Conservation (phyloP, 2,888 invertebrate species). For the Galerucella calmariensis region DNA sequence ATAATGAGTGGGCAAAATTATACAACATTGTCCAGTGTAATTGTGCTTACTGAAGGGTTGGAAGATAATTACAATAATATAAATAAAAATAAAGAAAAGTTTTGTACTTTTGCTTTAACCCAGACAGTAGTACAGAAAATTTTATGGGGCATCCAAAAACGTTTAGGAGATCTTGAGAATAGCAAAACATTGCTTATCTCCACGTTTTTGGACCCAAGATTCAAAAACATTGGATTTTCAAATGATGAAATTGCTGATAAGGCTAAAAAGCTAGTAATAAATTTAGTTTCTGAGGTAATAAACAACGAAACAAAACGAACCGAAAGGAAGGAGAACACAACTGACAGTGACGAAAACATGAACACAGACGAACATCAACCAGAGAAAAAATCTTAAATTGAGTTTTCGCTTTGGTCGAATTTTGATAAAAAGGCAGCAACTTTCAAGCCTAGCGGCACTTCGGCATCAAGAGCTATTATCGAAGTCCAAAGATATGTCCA, state of each 20-base stretch:
- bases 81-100: slow-evolving; percentile 12
- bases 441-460: slow-evolving; percentile 14
- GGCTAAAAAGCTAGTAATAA: slow-evolving; percentile 25
- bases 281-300: slow-evolving; percentile 14
- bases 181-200: slow-evolving; percentile 19
- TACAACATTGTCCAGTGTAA: slow-evolving; percentile 44
- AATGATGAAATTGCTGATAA: slow-evolving; percentile 18
- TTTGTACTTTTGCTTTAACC: slow-evolving; percentile 12
- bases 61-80: slow-evolving; percentile 22
- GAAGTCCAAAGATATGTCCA: slow-evolving; percentile 34
- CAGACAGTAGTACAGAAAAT: slow-evolving; percentile 17
- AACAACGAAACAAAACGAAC: slow-evolving; percentile 16
- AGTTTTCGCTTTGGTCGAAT: slow-evolving; percentile 22
- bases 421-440: slow-evolving; percentile 23
- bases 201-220: slow-evolving; percentile 30
- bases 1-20: slow-evolving; percentile 44
- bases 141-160: slow-evolving; percentile 16
- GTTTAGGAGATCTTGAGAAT: slow-evolving; percentile 27
- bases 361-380: background rate
- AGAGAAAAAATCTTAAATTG: slow-evolving; percentile 20
- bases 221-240: slow-evolving; percentile 31
- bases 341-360: background rate
- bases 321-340: slow-evolving; percentile 12
- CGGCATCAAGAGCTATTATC: slow-evolving; percentile 24
- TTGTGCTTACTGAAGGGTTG: slow-evolving; percentile 45